Base-by-base conservation (phyloP, 1,140 invertebrate genomes). In the Prorops nasuta region DNA sequence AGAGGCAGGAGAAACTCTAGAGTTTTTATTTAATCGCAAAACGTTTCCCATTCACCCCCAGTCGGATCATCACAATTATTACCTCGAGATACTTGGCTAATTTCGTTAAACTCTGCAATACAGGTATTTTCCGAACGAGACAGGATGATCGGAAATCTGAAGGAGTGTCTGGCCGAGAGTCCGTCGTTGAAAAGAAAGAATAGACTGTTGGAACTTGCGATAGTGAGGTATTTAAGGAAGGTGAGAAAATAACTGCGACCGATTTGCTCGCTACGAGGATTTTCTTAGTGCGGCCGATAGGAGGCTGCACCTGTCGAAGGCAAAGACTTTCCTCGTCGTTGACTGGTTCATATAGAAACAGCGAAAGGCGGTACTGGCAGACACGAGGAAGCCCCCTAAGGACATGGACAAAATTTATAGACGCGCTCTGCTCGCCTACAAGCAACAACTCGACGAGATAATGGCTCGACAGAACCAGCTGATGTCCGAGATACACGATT, bases 161-260 rank as follows among this genome's bases (percentile, higher is more conserved):
- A 21, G 14, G 51, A 63, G 14, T 22, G 62, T 19, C 31, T 40
- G 9, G 19, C 7, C 15, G 66, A 65, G 19, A 43, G 43, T 14
- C 0, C 2, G 14, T 40, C 49, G 3, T 15, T 66, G 19, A 44
- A 9, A 12, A 36, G 24, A 34, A 64, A 38, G 38, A 67, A 67
- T n/a, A 52, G 36, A 19, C 22, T 60, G 18, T 43, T 66, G 1
- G 61, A 69, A 19, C 6, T 47, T 18, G 62, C 54, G 51, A 41
- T 60, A 17, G 12, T 28, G 21, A 54, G 50, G 38, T 17, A 57
- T 10, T 50, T 66, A 46, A 58, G 38, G 39, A 62, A 64, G 60
- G 65, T 69, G 31, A 49, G 44, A 19, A 14, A 14, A 34, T 14
- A 19, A 28, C n/a, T 7, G 21, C 28, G 12, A 18, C 10, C 18